Evolutionary conservation across 2,113 vertebrate species (phyloP).

Genomic region (Megaptera novaeangliae): DNA sequence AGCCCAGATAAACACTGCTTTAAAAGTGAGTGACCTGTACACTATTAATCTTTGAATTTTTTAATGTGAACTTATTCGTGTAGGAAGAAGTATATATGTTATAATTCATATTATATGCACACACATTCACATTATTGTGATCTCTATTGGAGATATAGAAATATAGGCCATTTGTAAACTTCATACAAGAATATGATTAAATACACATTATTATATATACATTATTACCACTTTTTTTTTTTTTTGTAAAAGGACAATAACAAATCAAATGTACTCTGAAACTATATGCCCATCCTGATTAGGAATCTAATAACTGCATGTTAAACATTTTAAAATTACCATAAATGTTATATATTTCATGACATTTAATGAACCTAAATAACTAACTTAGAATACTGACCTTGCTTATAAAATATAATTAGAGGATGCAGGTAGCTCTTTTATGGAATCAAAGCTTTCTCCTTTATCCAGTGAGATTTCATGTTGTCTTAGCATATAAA

Average conservation of each 20-base stretch:
- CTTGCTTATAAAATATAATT: neutral
- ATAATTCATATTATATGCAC: neutral
- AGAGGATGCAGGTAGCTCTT: neutral
- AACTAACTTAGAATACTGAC: neutral
- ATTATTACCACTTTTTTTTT: neutral
- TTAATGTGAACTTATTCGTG: neutral
- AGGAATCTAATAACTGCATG: neutral
- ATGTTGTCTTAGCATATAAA: neutral
- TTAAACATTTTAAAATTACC: neutral
- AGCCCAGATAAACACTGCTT: neutral
- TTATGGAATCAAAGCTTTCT: neutral
- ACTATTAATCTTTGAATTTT: neutral
- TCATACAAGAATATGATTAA: conserved; percentile 2
- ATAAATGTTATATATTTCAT: neutral
- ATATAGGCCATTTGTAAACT: neutral
- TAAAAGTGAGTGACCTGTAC: neutral
- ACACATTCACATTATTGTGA: neutral
- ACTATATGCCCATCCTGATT: neutral
- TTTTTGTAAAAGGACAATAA: neutral
- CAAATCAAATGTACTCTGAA: conserved; percentile 2
- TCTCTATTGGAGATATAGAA: neutral
- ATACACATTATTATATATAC: neutral
- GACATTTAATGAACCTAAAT: conserved; percentile 4
- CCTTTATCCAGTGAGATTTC: neutral
- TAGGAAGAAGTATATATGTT: neutral